Conservation (phyloP, 2,113 vertebrate species). For the Camelus dromedarius region DNA sequence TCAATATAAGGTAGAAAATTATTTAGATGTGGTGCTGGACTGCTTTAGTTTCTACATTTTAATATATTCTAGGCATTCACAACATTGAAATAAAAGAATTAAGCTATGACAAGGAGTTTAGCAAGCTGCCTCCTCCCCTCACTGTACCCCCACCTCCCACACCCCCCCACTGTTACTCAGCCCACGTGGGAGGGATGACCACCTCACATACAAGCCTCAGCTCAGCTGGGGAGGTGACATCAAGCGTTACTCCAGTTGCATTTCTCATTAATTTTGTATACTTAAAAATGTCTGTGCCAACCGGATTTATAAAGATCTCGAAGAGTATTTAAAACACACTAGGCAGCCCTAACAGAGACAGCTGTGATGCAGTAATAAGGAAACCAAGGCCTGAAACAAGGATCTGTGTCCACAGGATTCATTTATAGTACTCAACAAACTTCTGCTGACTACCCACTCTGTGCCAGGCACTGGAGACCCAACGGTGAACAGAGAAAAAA, state of each 20-base stretch:
- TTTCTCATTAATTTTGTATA: neutral
- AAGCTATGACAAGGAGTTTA: neutral
- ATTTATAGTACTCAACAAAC: neutral
- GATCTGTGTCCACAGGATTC: neutral
- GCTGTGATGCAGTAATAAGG: neutral
- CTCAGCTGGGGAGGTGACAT: neutral
- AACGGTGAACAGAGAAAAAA: neutral
- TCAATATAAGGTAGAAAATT: constrained; percentile 44
- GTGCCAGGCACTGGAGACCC: neutral
- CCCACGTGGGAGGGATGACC: fast-evolving
- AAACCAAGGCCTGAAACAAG: neutral
- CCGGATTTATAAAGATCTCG: neutral
- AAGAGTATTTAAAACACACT: neutral
- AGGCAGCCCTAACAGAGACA: neutral
- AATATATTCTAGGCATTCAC: neutral
- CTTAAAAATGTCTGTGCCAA: neutral
- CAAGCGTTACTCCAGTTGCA: neutral
- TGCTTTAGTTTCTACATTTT: neutral
- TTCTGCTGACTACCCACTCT: neutral
- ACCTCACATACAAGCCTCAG: neutral
- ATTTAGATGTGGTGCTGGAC: neutral
- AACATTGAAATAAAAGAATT: neutral
- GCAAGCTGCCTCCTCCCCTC: neutral
- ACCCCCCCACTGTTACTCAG: neutral
- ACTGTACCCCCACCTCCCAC: neutral